Conservation (phyloP, 2,888 invertebrate genomes). For the Calameuta idolon region DNA sequence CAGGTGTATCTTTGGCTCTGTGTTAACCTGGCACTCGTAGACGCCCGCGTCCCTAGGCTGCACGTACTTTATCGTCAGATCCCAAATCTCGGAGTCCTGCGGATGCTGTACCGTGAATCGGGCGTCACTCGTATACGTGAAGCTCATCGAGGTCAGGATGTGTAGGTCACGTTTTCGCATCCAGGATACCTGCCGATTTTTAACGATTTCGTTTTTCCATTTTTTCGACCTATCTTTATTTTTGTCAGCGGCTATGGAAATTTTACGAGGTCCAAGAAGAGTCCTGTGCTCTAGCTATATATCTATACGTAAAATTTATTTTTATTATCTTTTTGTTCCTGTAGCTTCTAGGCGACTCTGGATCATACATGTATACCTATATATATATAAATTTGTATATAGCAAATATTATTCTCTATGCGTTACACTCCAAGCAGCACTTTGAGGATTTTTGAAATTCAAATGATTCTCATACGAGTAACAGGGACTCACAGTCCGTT, state of each 20-base stretch:
- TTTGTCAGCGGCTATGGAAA: not conserved
- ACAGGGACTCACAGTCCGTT: constrained; percentile 79
- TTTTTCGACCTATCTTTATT: not conserved
- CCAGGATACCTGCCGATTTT: constrained; percentile 75
- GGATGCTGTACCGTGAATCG: constrained; percentile 77
- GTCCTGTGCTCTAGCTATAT: too few relatives aligned
- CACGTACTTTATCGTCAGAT: constrained; percentile 69
- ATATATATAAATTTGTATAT: too few relatives aligned
- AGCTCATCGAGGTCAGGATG: constrained; percentile 75
- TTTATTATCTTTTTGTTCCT: too few relatives aligned
- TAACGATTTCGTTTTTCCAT: not conserved
- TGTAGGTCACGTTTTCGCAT: constrained; percentile 71
- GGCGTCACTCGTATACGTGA: constrained; percentile 77
- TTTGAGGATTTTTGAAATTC: not conserved
- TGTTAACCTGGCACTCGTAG: constrained; percentile 91
- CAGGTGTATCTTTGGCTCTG: constrained; percentile 88
- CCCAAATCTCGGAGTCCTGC: constrained; percentile 76
- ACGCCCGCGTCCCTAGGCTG: constrained; percentile 73
- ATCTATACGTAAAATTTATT: too few relatives aligned
- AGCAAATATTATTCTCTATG: too few relatives aligned
- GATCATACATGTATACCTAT: too few relatives aligned
- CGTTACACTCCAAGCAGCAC: not conserved
- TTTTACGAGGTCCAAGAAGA: too few relatives aligned
- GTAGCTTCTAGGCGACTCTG: too few relatives aligned
- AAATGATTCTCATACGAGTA: not conserved